These are phyloP conservation scores for Mus musculus DNA, from an alignment of 2,113 vertebrate genomes.

Conservation along the genomic window DNA sequence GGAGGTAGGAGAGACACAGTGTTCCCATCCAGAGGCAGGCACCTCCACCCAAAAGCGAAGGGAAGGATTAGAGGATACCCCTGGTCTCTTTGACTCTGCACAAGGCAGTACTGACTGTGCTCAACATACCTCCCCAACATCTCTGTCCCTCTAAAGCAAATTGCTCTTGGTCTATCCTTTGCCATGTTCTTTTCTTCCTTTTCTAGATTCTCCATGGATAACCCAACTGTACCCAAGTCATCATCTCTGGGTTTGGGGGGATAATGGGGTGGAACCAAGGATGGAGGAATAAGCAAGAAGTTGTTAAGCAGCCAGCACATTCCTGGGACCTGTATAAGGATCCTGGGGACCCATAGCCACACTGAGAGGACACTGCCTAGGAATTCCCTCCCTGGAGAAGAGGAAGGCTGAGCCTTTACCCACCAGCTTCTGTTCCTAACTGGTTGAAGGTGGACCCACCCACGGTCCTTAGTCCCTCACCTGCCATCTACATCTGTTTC, in stretches of 20 bases:
- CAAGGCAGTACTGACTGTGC: not conserved
- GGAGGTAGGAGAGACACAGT: not conserved
- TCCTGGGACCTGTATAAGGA: accelerated
- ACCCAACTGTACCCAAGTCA: not conserved
- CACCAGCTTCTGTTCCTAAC: not conserved
- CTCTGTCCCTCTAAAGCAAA: not conserved
- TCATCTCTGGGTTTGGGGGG: not conserved
- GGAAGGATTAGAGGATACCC: accelerated
- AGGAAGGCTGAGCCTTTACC: not conserved
- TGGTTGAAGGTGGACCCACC: not conserved
- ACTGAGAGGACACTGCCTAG: not conserved
- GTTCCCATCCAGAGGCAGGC: not conserved
- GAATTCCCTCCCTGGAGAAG: too few relatives aligned
- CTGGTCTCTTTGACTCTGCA: too few relatives aligned
- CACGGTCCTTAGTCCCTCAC: not conserved
- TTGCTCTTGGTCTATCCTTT: not conserved
- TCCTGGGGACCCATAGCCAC: not conserved
- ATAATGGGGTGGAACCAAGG: not conserved
- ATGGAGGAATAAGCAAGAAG: not conserved
- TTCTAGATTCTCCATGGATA: not conserved
- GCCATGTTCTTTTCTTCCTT: not conserved
- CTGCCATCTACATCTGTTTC: not conserved
- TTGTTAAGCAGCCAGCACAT: not conserved
- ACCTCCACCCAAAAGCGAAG: not conserved
- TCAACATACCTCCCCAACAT: too few relatives aligned